Evolutionary conservation across 2,797 vertebrate genomes (phyloP).

Genomic region (Gouania willdenowi): DNA sequence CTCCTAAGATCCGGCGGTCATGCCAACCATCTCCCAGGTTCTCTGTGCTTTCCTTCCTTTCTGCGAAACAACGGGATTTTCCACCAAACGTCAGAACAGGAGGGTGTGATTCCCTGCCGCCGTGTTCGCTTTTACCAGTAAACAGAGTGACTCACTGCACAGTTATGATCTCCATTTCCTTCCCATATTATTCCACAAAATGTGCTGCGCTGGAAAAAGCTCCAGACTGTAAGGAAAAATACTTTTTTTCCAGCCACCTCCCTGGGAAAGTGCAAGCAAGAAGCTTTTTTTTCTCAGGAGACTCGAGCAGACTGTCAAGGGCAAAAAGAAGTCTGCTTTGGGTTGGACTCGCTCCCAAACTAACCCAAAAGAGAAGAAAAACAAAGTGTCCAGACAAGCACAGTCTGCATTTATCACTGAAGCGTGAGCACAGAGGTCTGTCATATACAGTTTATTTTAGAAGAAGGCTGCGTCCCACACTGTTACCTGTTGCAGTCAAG

Average conservation of each 20-base stretch:
- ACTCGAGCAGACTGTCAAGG: conserved; percentile 23
- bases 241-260: conserved; percentile 40
- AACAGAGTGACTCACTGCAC: conserved; percentile 80
- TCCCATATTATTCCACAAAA: conserved; percentile 74
- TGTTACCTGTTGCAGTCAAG: conserved; percentile 49
- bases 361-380: conserved; percentile 21
- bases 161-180: conserved; percentile 78
- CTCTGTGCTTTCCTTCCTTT: conserved; percentile 77
- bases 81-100: conserved; percentile 78
- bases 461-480: conserved; percentile 31
- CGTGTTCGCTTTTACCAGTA: conserved; percentile 76
- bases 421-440: conserved; percentile 34
- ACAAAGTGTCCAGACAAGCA: conserved; percentile 31
- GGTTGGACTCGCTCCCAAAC: conserved; percentile 5
- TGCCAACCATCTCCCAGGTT: conserved; percentile 67
- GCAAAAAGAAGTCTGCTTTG: conserved; percentile 28
- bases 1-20: conserved; percentile 52
- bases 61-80: conserved; percentile 78
- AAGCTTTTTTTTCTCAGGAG: conserved; percentile 29
- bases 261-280: conserved; percentile 47
- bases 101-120: conserved; percentile 79
- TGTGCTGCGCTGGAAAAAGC: conserved; percentile 69
- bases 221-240: conserved; percentile 18
- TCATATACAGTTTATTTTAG: conserved; percentile 58
- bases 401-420: conserved; percentile 37